Base-by-base conservation (phyloP, 2,888 invertebrate species). In the Tetanocera ferruginea region DNA sequence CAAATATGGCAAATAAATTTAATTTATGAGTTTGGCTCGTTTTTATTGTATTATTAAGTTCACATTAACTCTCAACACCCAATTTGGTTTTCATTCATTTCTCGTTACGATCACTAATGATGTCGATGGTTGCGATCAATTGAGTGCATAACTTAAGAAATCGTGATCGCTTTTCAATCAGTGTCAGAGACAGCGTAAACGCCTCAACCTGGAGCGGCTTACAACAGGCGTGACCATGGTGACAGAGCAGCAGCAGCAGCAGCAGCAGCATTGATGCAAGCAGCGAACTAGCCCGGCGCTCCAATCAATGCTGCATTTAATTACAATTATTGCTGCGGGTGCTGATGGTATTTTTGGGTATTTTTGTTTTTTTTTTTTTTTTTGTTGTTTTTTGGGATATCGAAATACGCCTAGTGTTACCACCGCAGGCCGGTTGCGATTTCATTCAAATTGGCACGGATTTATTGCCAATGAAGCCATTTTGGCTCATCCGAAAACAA, bases 11-110 rank as follows among this genome's bases (percentile, higher is more conserved):
- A 31, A 75, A 66, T 57, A 67, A 67, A 71, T n/a, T 75, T 66
- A 75, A 55, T 74, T 75, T 75, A 66, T 67, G 66, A 34, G 23
- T 43, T 74, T 64, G 25, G 31, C n/a, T 62, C 37, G 23, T 55
- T 67, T 72, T 75, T 66, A 66, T 55, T 55, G 43, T 67, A 55
- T 67, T 57, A 75, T 75, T 75, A 75, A 75, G 34, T 67, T 52
- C 66, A 67, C 75, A 55, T 67, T 75, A 75, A 75, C 75, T 75
- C 55, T 75, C 75, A 55, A 75, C 75, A 75, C 75, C 55, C 67
- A 52, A 75, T 75, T 75, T 60, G 64, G 17, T 49, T 37, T 34
- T 55, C 75, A 75, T 66, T 37, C 55, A 34, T 17, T 25, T 28
- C 69, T 49, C 69, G 52, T 31, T 60, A 19, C 37, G 60, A 19